These are phyloP conservation scores for Meloidogyne hapla DNA, from an alignment of 1,140 invertebrate genomes.

Conservation along the genomic window DNA sequence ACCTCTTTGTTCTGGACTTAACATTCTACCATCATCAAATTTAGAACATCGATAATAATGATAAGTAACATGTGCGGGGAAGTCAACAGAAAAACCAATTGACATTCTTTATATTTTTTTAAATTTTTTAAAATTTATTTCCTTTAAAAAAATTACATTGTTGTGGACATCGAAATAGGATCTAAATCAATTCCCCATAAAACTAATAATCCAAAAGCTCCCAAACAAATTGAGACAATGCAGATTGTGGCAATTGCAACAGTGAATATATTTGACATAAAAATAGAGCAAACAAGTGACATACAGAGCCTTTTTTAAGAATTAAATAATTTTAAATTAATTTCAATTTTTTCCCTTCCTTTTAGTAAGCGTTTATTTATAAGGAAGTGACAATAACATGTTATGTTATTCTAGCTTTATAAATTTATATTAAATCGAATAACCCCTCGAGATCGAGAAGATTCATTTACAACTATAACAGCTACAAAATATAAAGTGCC, in stretches of 20 bases:
- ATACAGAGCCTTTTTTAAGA: slow-evolving; percentile 57
- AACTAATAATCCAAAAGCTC: slow-evolving; percentile 65
- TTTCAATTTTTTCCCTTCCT: too few species aligned
- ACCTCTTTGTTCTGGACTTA: slow-evolving; percentile 67
- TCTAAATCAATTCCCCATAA: slow-evolving; percentile 65
- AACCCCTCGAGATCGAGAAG: too few species aligned
- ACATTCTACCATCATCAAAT: slow-evolving; percentile 67
- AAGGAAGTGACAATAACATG: background rate
- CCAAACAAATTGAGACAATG: slow-evolving; percentile 65
- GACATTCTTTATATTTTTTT: slow-evolving; percentile 56
- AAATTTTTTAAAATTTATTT: slow-evolving; percentile 1
- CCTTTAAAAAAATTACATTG: background rate
- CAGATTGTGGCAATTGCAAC: slow-evolving; percentile 64
- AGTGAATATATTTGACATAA: slow-evolving; percentile 65
- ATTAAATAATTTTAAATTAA: background rate
- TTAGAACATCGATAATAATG: slow-evolving; percentile 66
- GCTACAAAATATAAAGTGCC: too few species aligned
- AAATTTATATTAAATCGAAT: too few species aligned
- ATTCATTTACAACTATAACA: too few species aligned
- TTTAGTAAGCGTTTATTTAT: too few species aligned
- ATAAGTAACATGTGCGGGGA: slow-evolving; percentile 66
- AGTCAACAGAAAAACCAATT: slow-evolving; percentile 67
- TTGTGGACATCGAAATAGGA: slow-evolving; percentile 64
- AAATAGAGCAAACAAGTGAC: slow-evolving; percentile 65
- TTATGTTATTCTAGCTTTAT: too few species aligned